Evolutionary conservation across 2,888 invertebrate species (phyloP), one percentile per base, ranked within the genome.

Genomic region (Drosophila barbarae): DNA sequence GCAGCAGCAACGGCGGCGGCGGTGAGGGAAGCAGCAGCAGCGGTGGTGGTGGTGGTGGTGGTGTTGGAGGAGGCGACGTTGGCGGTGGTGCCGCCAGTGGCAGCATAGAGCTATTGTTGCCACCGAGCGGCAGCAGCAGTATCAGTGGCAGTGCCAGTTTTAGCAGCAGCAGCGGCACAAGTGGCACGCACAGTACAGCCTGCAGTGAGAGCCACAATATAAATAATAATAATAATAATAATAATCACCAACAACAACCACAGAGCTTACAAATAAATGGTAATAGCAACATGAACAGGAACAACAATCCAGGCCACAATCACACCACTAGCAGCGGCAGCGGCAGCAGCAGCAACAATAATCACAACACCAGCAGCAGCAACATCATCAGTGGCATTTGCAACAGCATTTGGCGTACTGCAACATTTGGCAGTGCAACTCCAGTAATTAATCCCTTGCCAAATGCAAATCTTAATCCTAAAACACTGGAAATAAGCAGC

Each of bases 381-480:
- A 85, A 83, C 55, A 63, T 85, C 60, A 85, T 80, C 58, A 80
- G 85, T 69, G 86, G 76, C 71, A 77, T 85, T 55, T 87, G 87
- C 66, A 84, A 83, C 66, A 80, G 80, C 73, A 83, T 88, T 76
- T 87, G 87, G 87, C 88, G 86, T 34, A 77, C 88, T 13, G 86
- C 86, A 30, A 83, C 87, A 30, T 88, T 87, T 53, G 83, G 79
- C 30, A 79, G 84, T 53, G 82, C 87, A 18, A 72, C 86, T 12
- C 79, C 86, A 12, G 71, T 83, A 28, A 73, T 46, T 21, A 54
- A 35, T n/a, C 34, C 34, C 28, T 6, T 18, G 13, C 58, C 68
- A 55, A 35, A 51, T 66, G 41, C 68, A 23, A 59, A 72, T 52
- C 39, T 71, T 66, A 46, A 64, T 74, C 46, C 66, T 67, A 36